Conservation (phyloP, 2,113 vertebrate species). For the Festucalex cinctus region DNA sequence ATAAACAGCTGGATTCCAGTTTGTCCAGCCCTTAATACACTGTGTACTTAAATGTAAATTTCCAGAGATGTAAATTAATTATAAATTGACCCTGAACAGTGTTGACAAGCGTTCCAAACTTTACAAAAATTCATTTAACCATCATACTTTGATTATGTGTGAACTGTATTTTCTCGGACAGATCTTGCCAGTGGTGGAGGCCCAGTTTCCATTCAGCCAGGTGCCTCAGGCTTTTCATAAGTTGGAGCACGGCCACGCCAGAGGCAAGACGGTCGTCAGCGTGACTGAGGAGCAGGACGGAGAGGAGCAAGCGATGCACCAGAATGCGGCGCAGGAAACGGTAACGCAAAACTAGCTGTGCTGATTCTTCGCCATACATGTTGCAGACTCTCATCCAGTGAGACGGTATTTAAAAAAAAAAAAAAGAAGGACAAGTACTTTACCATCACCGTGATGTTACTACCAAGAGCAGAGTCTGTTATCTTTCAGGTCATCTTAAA, state of each 20-base stretch:
- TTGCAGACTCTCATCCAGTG: neutral
- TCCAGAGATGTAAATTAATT: neutral
- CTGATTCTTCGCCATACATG: neutral
- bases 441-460: neutral
- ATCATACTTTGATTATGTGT: neutral
- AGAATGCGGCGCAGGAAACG: conserved; percentile 13
- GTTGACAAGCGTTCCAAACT: neutral
- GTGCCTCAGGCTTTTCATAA: conserved; percentile 89
- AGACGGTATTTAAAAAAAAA: too few species aligned
- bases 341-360: conserved; percentile 26
- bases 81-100: neutral
- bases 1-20: too few species aligned
- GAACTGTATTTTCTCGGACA: conserved; percentile 35
- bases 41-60: too few species aligned
- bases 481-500: conserved; percentile 1
- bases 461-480: neutral
- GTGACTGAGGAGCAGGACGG: conserved; percentile 64
- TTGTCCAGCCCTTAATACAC: too few species aligned
- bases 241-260: conserved; percentile 84
- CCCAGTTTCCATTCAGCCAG: conserved; percentile 82
- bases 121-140: neutral
- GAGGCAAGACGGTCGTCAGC: conserved; percentile 86
- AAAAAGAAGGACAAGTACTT: conserved; percentile 2
- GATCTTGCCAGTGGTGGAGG: conserved; percentile 87
- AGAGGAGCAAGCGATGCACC: conserved; percentile 22